phyloP scores from a whole-genome alignment of 1,140 invertebrate genomes.

The Cyphomyrmex costatus region DNA sequence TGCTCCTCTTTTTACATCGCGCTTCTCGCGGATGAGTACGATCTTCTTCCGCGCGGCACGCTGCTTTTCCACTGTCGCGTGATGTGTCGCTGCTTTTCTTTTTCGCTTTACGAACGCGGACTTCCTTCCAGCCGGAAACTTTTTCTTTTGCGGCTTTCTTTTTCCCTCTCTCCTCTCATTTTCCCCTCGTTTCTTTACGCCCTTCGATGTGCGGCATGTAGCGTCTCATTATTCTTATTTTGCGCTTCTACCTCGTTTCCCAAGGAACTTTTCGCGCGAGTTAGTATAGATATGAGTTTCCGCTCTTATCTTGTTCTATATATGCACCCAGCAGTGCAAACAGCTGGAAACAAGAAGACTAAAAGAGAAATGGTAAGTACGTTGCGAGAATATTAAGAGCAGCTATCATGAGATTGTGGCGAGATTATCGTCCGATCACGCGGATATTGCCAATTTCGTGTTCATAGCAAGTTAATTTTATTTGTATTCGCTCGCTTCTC shows the following conservation, averaged over 20 bases:
- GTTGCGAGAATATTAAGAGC: slow-evolving; percentile 50
- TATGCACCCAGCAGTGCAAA: slow-evolving; percentile 45
- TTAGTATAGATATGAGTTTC: slow-evolving; percentile 54
- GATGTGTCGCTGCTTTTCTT: background rate
- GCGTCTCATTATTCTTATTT: slow-evolving; percentile 62
- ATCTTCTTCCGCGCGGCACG: slow-evolving; percentile 15
- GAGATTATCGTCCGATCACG: slow-evolving; percentile 37
- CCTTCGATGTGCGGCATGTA: slow-evolving; percentile 52
- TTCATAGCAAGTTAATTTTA: slow-evolving; percentile 35
- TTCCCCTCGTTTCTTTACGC: background rate
- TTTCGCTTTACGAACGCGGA: slow-evolving; percentile 48
- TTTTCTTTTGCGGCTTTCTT: slow-evolving; percentile 51
- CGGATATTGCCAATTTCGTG: slow-evolving; percentile 22
- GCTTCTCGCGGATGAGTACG: slow-evolving; percentile 38
- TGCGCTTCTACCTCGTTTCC: slow-evolving; percentile 45
- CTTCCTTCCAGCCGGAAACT: slow-evolving; percentile 55
- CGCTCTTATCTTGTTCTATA: slow-evolving; percentile 52
- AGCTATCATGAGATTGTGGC: slow-evolving; percentile 38
- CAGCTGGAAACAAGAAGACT: slow-evolving; percentile 42
- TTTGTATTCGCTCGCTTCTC: background rate
- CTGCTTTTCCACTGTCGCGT: slow-evolving; percentile 25
- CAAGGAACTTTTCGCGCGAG: slow-evolving; percentile 54
- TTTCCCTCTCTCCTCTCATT: background rate
- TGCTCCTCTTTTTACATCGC: background rate
- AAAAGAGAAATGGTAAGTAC: slow-evolving; percentile 41